Conservation (phyloP, 2,888 invertebrate genomes). For the Leptinotarsa rubiginosa region DNA sequence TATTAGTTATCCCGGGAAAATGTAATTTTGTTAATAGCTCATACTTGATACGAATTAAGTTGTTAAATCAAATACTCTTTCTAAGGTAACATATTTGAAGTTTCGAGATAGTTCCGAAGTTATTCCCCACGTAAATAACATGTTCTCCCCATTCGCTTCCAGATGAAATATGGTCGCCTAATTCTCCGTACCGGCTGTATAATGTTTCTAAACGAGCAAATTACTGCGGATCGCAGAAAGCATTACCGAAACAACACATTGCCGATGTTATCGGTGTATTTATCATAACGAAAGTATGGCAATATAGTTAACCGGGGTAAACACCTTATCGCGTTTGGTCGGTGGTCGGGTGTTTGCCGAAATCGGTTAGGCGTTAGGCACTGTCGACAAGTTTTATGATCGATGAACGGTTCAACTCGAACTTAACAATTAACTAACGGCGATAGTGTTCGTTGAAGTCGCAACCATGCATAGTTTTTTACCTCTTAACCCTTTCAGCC, state of each 20-base stretch:
- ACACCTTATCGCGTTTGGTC: conserved; percentile 8
- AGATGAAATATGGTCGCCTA: conserved; percentile 4
- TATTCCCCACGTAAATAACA: background rate
- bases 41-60: too few relatives aligned
- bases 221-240: conserved; percentile 12
- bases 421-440: background rate
- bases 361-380: background rate
- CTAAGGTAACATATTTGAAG: background rate
- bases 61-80: too few relatives aligned
- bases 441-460: too few relatives aligned
- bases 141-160: background rate
- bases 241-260: conserved; percentile 20
- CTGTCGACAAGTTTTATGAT: background rate
- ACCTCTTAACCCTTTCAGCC: too few relatives aligned
- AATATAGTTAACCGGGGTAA: conserved; percentile 5
- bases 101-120: background rate
- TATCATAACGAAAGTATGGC: conserved; percentile 9
- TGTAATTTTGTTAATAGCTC: too few relatives aligned
- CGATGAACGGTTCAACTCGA: background rate
- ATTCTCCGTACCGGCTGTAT: background rate
- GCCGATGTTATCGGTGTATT: conserved; percentile 17
- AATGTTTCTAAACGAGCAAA: conserved; percentile 18
- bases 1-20: too few relatives aligned
- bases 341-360: background rate
- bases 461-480: too few relatives aligned